A percentile compares a stretch with the other conserved stretches of the same genome.
Conservation (phyloP, 2,888 invertebrate species). For the Ptychoptera albimana region DNA sequence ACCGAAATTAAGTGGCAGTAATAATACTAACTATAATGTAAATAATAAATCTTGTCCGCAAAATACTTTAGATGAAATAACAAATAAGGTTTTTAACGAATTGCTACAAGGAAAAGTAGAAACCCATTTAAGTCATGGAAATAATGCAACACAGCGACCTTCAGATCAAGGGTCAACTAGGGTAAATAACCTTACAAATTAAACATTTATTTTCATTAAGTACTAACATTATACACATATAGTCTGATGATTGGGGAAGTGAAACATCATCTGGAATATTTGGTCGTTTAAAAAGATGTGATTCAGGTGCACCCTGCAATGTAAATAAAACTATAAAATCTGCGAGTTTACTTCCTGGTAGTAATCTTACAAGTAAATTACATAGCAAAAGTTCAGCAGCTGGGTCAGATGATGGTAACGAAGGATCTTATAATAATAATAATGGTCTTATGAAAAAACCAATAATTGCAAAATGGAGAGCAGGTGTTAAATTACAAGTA, state of each 20-base stretch:
- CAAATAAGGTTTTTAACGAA: conserved; percentile 61
- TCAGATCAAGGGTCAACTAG: conserved; percentile 41
- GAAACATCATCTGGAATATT: conserved; percentile 53
- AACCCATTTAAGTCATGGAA: conserved; percentile 16
- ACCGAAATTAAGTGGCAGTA: not conserved
- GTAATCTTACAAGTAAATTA: conserved; percentile 6
- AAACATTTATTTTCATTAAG: conserved; percentile 4
- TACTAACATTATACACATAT: conserved; percentile 5
- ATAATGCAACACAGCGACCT: conserved; percentile 11
- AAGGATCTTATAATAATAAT: not conserved
- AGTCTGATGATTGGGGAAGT: conserved; percentile 50
- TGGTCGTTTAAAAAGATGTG: conserved; percentile 37
- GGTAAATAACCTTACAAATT: conserved; percentile 21
- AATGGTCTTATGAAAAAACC: conserved; percentile 32
- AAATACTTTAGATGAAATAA: conserved; percentile 49
- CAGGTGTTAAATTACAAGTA: conserved; percentile 46
- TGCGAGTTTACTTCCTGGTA: conserved; percentile 12
- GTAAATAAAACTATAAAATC: conserved; percentile 22
- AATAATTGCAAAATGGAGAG: conserved; percentile 52
- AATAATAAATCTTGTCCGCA: conserved; percentile 13
- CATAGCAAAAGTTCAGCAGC: conserved; percentile 13
- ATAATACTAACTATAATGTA: conserved; percentile 1
- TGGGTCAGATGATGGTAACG: conserved; percentile 10
- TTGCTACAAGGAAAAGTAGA: conserved; percentile 48
- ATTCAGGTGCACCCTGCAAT: conserved; percentile 37